These are phyloP conservation scores for Melanotaenia trifasciata DNA, from an alignment of 2,797 vertebrate species.

Conservation along the genomic window DNA sequence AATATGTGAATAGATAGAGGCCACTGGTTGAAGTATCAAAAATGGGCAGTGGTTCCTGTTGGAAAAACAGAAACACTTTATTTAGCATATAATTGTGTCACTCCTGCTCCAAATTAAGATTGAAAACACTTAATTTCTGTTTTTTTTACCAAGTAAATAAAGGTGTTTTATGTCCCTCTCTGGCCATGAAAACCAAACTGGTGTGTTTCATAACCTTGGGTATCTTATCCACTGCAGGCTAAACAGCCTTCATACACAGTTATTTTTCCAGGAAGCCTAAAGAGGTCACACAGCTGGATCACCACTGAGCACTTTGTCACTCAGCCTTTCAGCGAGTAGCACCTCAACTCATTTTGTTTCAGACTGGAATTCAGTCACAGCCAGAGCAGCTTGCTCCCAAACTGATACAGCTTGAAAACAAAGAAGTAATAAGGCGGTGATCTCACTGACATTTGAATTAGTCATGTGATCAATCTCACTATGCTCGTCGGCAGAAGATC, in stretches of 20 bases:
- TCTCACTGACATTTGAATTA: conserved; percentile 57
- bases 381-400: conserved; percentile 9
- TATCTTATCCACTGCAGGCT: conserved; percentile 16
- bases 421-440: conserved; percentile 32
- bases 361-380: background rate
- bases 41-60: no score
- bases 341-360: conserved; percentile 23
- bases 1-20: conserved; percentile 27
- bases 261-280: conserved; percentile 14
- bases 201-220: conserved; percentile 29
- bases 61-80: no score
- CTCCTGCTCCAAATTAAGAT: conserved; percentile 41
- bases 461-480: conserved; percentile 59
- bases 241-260: conserved; percentile 5
- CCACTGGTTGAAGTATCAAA: no score
- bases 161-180: conserved; percentile 38
- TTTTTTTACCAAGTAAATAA: background rate
- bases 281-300: conserved; percentile 24
- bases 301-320: conserved; percentile 17
- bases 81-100: background rate
- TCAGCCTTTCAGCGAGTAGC: conserved; percentile 10
- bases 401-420: conserved; percentile 31
- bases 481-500: conserved; percentile 58
- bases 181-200: conserved; percentile 24
- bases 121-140: conserved; percentile 58